A percentile compares a stretch with the other conserved stretches of the same genome.
Conservation (phyloP, 2,797 vertebrate genomes). For the Cephalopachus bancanus region DNA sequence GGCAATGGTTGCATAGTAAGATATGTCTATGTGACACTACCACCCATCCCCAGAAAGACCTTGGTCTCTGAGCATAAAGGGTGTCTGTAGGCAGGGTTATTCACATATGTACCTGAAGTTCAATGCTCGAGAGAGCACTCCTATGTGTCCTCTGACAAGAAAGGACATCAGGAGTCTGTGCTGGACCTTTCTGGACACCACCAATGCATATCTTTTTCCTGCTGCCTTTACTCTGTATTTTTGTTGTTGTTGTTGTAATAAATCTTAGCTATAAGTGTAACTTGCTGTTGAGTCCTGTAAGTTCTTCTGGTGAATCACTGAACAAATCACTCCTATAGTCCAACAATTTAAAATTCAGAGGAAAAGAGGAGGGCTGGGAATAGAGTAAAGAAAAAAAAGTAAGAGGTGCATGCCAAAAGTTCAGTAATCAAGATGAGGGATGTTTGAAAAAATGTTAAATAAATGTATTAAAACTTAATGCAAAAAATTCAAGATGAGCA, state of each 20-base stretch:
- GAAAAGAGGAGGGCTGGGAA: neutral
- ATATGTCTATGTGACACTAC: neutral
- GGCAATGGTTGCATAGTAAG: neutral
- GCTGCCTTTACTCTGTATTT: neutral
- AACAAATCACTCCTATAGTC: neutral
- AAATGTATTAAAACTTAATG: slow-evolving; percentile 14
- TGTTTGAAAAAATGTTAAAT: slow-evolving; percentile 2
- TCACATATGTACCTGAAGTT: neutral
- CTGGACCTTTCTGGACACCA: neutral
- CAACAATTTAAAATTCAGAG: slow-evolving; percentile 35
- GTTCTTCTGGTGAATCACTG: neutral
- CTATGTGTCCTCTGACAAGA: neutral
- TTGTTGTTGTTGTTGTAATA: neutral
- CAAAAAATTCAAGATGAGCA: neutral
- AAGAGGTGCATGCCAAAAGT: neutral
- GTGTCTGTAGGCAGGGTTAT: neutral
- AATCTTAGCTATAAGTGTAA: neutral
- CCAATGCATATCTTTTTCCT: neutral
- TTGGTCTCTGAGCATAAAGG: neutral
- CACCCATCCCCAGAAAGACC: neutral
- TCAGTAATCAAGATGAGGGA: slow-evolving; percentile 1
- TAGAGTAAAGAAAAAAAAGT: neutral
- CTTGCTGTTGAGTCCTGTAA: neutral
- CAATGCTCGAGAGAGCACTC: neutral
- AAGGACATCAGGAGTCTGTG: neutral